Evolutionary conservation across 2,888 invertebrate species (phyloP), one percentile per base, ranked within the genome.

Genomic region (Lasioglossum vierecki): DNA sequence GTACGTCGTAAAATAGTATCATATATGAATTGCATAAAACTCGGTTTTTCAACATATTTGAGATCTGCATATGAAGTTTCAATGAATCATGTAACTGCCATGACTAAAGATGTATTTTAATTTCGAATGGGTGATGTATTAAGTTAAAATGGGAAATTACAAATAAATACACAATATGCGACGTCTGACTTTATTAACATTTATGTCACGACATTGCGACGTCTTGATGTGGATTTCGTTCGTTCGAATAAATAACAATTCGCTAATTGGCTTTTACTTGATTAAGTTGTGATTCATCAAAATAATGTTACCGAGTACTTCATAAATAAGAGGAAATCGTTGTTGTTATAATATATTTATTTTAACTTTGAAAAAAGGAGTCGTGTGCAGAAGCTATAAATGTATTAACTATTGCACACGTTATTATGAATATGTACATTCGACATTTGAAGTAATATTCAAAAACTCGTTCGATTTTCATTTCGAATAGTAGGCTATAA

Each of bases 71-170:
- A 88, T 88, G 68, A 82, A 90, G 87, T 92, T 90, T 90, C 87
- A 88, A 91, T 88, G 84, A 92, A 92, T 92, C 85, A 87, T 91
- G 90, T 89, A 92, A 93, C 92, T 93, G 93, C 93, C 93, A 93
- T 90, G 90, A 93, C 92, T 91, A 91, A 87, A 90, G 89, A 92
- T 93, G 92, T 93, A 93, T 93, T 90, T 93, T 90, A 89, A 91
- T 92, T 92, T 88, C 57, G 80, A 83, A 86, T 85, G 87, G 88
- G 88, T 83, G 91, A 92, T 93, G 92, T 93, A 93, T 92, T 91
- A 88, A 91, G 91, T 92, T 87, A 57, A 85, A 88, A 84, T 84
- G 85, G 79, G 84, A 87, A 89, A 88, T 88, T 89, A 85, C 77
- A 88, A 91, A 91, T 90, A 90, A 91, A 91, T 86, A 83, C 85